Conservation (phyloP, 2,888 invertebrate genomes). For the Molanna angustata region DNA sequence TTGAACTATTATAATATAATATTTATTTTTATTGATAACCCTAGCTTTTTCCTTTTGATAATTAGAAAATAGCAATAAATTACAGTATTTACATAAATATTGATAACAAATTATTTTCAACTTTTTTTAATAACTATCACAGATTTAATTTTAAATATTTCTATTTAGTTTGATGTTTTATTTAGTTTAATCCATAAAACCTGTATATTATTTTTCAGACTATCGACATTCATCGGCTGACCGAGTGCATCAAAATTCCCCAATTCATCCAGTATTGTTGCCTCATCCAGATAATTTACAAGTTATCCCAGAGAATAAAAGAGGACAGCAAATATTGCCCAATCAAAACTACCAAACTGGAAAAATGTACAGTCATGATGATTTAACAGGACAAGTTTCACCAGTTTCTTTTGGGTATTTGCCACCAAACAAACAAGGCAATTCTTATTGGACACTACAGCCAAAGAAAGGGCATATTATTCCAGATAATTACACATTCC, state of each 20-base stretch:
- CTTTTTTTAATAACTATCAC: too few relatives aligned
- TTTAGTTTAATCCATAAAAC: neutral
- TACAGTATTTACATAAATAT: too few relatives aligned
- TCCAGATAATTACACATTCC: conserved; percentile 33
- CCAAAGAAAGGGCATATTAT: conserved; percentile 36
- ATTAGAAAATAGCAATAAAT: too few relatives aligned
- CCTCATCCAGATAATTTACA: conserved; percentile 35
- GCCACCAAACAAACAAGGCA: conserved; percentile 39
- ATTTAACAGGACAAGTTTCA: conserved; percentile 1
- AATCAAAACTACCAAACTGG: conserved; percentile 22
- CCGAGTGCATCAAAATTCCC: conserved; percentile 45
- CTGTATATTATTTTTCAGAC: conserved; percentile 44
- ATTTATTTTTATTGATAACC: too few relatives aligned
- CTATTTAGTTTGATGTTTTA: neutral
- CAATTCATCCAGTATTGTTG: conserved; percentile 39
- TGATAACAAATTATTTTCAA: too few relatives aligned
- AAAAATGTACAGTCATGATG: conserved; percentile 16
- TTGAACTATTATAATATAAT: too few relatives aligned
- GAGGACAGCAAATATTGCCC: conserved; percentile 31
- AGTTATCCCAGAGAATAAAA: neutral
- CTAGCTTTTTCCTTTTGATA: too few relatives aligned
- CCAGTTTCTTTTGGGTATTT: neutral
- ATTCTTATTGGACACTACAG: conserved; percentile 61
- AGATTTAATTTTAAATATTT: too few relatives aligned
- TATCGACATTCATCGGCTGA: conserved; percentile 66